Base-by-base conservation (phyloP, 2,113 vertebrate genomes). In the Platycercus adscitus region DNA sequence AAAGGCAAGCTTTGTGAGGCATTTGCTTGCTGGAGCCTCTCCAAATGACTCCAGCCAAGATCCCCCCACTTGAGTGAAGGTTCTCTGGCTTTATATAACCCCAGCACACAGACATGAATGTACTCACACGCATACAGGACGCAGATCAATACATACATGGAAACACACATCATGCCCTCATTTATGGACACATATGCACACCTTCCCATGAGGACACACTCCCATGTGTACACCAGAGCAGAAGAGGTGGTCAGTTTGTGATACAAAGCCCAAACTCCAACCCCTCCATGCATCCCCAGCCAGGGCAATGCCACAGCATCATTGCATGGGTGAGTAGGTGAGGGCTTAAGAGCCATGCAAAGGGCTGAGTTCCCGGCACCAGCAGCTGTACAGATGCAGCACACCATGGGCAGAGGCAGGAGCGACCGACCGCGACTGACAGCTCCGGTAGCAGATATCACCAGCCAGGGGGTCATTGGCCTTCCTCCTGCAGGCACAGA, bases 321-420 rank as follows among this genome's bases (percentile, higher is more conserved):
- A 2, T 16, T 2, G 0, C 7, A 11, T 1, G 2, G 43, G 33
- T 1, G 5, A 23, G 7, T 0, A 6, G 25, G 2, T 33, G n/a
- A 41, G 16, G 55, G 20, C 28, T 39, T 33, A 25, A 50, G 23
- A 43, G 65, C 15, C 1, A 0, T 18, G 44, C 10, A 18, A 35
- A 35, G 39, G 23, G 49, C 64, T 64, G 55, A 71, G 44, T 11
- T 46, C 64, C 58, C 80, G 37, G 44, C 50, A 53, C 35, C 41
- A 56, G 28, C 43, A 65, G 33, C 71, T 26, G 5, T 29, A 41
- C 37, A 44, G 33, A 37, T 5, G 28, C 71, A n/a, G 50, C 52
- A 37, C 52, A 19, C 25, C 52, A 39, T 1, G 2, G 49, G 49
- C 64, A 79, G 39, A 28, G 46, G 19, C 26, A 31, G 60, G 31